Percentiles rank a stretch among this genome's conserved stretches.
Evolutionary conservation across 1,140 invertebrate species (phyloP).

Genomic region (Anoplolepis gracilipes): DNA sequence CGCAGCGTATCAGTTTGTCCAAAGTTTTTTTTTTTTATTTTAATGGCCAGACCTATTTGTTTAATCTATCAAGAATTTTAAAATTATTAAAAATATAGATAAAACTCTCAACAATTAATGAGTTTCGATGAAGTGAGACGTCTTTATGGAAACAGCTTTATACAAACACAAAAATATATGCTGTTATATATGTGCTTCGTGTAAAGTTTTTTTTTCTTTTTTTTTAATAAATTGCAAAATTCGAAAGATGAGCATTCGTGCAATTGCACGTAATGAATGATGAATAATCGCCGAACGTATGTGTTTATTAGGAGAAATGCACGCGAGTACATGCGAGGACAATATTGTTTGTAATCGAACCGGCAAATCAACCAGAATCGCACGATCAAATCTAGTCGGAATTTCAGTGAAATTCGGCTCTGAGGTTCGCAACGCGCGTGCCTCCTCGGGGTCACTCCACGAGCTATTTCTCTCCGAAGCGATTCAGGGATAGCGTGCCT

Average conservation of each 20-base stretch:
- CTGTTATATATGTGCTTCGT: not conserved
- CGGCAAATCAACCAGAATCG: constrained; percentile 39
- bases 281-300: not conserved
- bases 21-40: too few species aligned
- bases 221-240: not conserved
- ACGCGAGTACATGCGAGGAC: constrained; percentile 30
- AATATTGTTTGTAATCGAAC: constrained; percentile 34
- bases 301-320: constrained; percentile 39
- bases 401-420: constrained; percentile 51
- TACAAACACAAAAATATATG: too few species aligned
- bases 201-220: not conserved
- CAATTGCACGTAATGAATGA: not conserved
- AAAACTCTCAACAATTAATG: too few species aligned
- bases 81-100: too few species aligned
- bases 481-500: constrained; percentile 72
- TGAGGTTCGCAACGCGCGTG: not conserved
- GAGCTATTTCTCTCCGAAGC: constrained; percentile 67
- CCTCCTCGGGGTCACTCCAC: constrained; percentile 12
- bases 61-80: too few species aligned
- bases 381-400: constrained; percentile 39
- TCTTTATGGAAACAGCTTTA: too few species aligned
- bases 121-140: too few species aligned
- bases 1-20: too few species aligned
- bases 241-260: not conserved
- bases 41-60: too few species aligned